Evolutionary conservation across 2,113 vertebrate species (phyloP).

Genomic region (Hoplias malabaricus): DNA sequence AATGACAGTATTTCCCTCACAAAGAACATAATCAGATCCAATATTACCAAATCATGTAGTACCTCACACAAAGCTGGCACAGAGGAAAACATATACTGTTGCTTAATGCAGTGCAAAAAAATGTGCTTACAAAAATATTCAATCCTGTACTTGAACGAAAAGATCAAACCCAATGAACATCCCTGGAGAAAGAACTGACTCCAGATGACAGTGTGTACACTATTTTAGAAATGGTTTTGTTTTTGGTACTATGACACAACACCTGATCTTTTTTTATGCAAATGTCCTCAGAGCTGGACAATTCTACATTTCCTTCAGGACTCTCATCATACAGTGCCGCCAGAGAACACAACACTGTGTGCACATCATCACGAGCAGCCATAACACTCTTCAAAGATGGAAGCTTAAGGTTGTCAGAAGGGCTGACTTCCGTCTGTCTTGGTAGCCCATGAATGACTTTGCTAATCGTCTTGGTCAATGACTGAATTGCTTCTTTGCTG

Average conservation of each 20-base stretch:
- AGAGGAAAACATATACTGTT: background rate
- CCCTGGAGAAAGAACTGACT: slow-evolving; percentile 42
- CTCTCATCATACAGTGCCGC: slow-evolving; percentile 50
- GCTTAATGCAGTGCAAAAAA: background rate
- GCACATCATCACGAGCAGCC: slow-evolving; percentile 67
- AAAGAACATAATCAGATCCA: background rate
- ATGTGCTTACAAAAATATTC: background rate
- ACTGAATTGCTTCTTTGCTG: slow-evolving; percentile 62
- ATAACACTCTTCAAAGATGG: slow-evolving; percentile 50
- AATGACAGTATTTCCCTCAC: background rate
- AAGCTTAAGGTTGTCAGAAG: slow-evolving; percentile 47
- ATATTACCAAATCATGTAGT: slow-evolving; percentile 5
- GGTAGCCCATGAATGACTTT: slow-evolving; percentile 58
- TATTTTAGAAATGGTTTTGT: slow-evolving; percentile 59
- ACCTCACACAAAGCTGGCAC: background rate
- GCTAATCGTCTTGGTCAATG: slow-evolving; percentile 65
- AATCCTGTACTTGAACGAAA: background rate
- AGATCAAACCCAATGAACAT: slow-evolving; percentile 80
- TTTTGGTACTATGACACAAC: background rate
- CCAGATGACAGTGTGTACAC: slow-evolving; percentile 55
- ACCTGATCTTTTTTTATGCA: slow-evolving; percentile 14
- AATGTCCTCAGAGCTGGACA: slow-evolving; percentile 36
- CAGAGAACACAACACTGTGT: slow-evolving; percentile 72
- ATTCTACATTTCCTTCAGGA: slow-evolving; percentile 23
- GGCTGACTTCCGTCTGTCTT: background rate